phyloP scores from a whole-genome alignment of 2,888 invertebrate species.

The Apeira syringaria region DNA sequence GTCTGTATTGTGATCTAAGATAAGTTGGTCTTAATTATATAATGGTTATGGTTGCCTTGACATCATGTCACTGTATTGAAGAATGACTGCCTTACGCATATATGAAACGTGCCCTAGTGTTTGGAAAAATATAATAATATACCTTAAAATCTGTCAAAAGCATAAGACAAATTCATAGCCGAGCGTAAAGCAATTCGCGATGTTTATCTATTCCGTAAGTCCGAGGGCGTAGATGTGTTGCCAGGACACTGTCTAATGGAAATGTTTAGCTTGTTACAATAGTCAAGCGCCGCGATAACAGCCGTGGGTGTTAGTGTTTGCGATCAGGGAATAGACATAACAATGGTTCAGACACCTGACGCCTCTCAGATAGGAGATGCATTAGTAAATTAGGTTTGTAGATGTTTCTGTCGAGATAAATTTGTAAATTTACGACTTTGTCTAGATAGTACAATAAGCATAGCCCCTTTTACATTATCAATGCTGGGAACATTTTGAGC shows the following conservation, averaged over 20 bases:
- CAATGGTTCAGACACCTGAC: constrained; percentile 31
- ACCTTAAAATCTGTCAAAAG: not conserved
- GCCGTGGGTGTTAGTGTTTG: constrained; percentile 19
- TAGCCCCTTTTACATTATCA: too few relatives aligned
- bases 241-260: constrained; percentile 26
- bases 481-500: too few relatives aligned
- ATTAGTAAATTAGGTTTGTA: constrained; percentile 20
- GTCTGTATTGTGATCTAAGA: too few relatives aligned
- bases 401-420: constrained; percentile 3
- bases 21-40: too few relatives aligned
- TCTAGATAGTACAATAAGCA: too few relatives aligned
- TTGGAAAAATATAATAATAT: too few relatives aligned
- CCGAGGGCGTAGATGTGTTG: constrained; percentile 28
- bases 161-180: not conserved
- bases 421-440: too few relatives aligned
- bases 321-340: constrained; percentile 26
- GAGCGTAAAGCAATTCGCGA: not conserved
- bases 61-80: too few relatives aligned
- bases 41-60: too few relatives aligned
- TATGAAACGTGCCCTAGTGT: too few relatives aligned
- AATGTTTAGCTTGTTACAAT: constrained; percentile 27
- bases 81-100: too few relatives aligned
- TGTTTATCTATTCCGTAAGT: constrained; percentile 6
- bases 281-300: constrained; percentile 20
- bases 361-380: constrained; percentile 21